These are phyloP conservation scores for Ctena decussata DNA, from an alignment of 2,888 invertebrate species.

Conservation along the genomic window DNA sequence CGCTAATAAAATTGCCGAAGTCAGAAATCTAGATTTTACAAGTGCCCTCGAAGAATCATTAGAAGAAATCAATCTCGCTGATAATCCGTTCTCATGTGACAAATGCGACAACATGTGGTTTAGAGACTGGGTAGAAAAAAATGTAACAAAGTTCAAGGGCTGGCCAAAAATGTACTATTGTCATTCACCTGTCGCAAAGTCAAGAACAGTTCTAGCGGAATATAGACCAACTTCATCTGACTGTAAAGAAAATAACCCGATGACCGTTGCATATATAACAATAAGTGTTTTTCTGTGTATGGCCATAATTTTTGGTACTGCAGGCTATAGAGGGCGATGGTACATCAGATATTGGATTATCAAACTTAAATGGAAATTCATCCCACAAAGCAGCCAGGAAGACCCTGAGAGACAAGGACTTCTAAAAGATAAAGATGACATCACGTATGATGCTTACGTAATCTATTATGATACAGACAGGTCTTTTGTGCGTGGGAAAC, in stretches of 20 bases:
- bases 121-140: constrained; percentile 28
- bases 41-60: constrained; percentile 11
- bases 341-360: constrained; percentile 34
- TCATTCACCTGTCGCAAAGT: not conserved
- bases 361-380: not conserved
- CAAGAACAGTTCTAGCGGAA: not conserved
- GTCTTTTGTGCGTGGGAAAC: constrained; percentile 9
- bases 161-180: constrained; percentile 39
- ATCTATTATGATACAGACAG: constrained; percentile 27
- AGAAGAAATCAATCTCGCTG: constrained; percentile 1
- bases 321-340: constrained; percentile 32
- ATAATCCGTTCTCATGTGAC: constrained; percentile 38
- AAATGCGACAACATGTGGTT: constrained; percentile 53
- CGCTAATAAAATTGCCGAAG: not conserved
- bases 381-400: not conserved
- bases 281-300: not conserved
- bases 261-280: not conserved
- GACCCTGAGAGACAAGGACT: constrained; percentile 27
- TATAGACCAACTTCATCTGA: constrained; percentile 27
- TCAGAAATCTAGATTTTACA: not conserved
- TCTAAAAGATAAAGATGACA: not conserved
- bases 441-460: constrained; percentile 31
- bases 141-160: constrained; percentile 7
- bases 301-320: not conserved
- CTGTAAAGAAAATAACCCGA: not conserved